phyloP scores from a whole-genome alignment of 2,888 invertebrate genomes.

The Erebia ligea region DNA sequence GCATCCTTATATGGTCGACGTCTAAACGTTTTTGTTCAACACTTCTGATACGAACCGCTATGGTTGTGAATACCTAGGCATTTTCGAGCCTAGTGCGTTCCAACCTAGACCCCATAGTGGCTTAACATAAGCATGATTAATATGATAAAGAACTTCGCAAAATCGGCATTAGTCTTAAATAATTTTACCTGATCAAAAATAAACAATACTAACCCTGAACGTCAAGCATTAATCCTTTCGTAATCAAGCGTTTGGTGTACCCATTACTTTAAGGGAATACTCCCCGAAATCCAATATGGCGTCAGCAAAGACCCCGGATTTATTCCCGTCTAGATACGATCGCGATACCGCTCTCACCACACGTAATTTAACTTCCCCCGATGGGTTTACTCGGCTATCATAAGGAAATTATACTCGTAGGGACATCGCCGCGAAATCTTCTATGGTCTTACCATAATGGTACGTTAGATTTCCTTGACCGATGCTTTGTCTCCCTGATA shows the following conservation, averaged over 20 bases:
- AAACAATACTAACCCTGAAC: not conserved
- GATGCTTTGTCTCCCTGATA: not conserved
- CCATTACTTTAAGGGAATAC: conserved; percentile 65
- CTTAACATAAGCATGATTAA: too few species aligned
- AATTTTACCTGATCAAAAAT: not conserved
- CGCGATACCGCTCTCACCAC: conserved; percentile 71
- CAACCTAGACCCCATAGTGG: too few species aligned
- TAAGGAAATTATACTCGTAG: conserved; percentile 71
- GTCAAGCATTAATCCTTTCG: too few species aligned
- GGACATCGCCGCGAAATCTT: conserved; percentile 42
- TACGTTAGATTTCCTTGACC: not conserved
- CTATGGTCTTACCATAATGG: not conserved
- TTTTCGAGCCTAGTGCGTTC: too few species aligned
- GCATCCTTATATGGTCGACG: too few species aligned
- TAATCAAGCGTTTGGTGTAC: not conserved
- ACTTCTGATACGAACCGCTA: too few species aligned
- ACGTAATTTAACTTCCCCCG: conserved; percentile 76
- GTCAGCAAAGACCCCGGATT: conserved; percentile 65
- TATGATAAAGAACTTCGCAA: too few species aligned
- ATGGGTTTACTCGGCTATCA: conserved; percentile 72
- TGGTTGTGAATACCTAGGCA: too few species aligned
- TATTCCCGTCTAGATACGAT: conserved; percentile 71
- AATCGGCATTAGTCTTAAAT: too few species aligned
- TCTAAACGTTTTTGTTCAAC: too few species aligned
- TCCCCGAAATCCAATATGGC: conserved; percentile 73